phyloP scores from a whole-genome alignment of 2,888 invertebrate genomes.

The Malachius bipustulatus region DNA sequence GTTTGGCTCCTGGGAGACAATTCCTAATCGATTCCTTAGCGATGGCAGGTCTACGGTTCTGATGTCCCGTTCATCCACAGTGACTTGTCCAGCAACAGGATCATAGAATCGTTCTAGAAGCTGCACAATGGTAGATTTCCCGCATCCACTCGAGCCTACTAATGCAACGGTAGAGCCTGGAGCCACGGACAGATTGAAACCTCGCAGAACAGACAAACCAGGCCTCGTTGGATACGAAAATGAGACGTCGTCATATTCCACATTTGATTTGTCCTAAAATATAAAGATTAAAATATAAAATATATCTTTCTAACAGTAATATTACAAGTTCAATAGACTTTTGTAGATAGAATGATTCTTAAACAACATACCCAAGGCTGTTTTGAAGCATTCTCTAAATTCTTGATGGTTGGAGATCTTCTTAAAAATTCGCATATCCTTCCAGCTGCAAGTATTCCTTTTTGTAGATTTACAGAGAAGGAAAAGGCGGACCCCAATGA shows the following conservation, averaged over 20 bases:
- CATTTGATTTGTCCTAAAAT: slow-evolving; percentile 43
- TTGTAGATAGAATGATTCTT: no score
- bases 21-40: slow-evolving; percentile 62
- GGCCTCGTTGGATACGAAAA: slow-evolving; percentile 68
- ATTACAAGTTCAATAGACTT: no score
- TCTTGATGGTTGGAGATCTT: slow-evolving; percentile 46
- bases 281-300: no score
- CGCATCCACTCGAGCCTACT: slow-evolving; percentile 74
- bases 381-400: slow-evolving; percentile 24
- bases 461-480: slow-evolving; percentile 72
- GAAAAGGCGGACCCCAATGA: slow-evolving; percentile 54
- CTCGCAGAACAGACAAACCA: slow-evolving; percentile 54
- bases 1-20: slow-evolving; percentile 82
- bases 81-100: slow-evolving; percentile 49
- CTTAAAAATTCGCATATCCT: slow-evolving; percentile 53
- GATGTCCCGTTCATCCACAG: slow-evolving; percentile 24
- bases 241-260: slow-evolving; percentile 53
- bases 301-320: no score
- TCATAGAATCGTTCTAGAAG: slow-evolving; percentile 79
- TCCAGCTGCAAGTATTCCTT: slow-evolving; percentile 60
- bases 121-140: no score
- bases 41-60: slow-evolving; percentile 22
- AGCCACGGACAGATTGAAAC: slow-evolving; percentile 47
- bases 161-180: slow-evolving; percentile 60
- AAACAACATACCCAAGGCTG: slow-evolving; percentile 33